phyloP scores from a whole-genome alignment of 2,797 vertebrate species.

The Odontamblyopus rebecca region DNA sequence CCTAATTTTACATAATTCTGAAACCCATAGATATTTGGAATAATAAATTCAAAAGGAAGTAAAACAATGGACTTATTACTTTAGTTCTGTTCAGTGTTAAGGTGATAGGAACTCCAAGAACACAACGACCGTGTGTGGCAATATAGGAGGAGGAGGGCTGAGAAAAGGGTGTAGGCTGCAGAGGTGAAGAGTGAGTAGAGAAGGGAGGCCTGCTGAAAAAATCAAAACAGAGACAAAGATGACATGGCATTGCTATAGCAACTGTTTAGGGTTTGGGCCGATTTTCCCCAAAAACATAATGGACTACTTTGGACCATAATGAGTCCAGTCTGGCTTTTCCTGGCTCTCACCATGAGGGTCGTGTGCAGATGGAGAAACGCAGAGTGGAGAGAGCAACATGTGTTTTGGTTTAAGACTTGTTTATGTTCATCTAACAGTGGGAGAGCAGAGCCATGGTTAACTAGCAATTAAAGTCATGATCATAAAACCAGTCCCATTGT shows the following conservation, averaged over 20 bases:
- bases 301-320: conserved; percentile 76
- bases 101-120: too few species aligned
- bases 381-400: conserved; percentile 60
- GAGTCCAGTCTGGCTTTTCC: conserved; percentile 79
- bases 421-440: conserved; percentile 76
- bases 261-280: conserved; percentile 73
- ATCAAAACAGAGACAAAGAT: conserved; percentile 25
- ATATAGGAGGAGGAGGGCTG: conserved; percentile 24
- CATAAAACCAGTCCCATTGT: conserved; percentile 69
- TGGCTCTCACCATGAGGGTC: conserved; percentile 67
- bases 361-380: conserved; percentile 26
- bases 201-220: conserved; percentile 17
- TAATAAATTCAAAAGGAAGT: too few species aligned
- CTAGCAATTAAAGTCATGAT: conserved; percentile 75
- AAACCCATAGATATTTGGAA: too few species aligned
- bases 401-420: conserved; percentile 81
- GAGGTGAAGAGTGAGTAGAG: conserved; percentile 33
- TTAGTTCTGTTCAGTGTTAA: too few species aligned
- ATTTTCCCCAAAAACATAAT: conserved; percentile 74
- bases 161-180: conserved; percentile 30
- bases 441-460: conserved; percentile 66
- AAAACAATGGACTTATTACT: too few species aligned
- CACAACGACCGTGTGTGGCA: conserved; percentile 31
- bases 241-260: conserved; percentile 66
- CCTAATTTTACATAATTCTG: too few species aligned